These are phyloP conservation scores for Pyrgilauda ruficollis DNA, from an alignment of 2,113 vertebrate species.

Conservation along the genomic window DNA sequence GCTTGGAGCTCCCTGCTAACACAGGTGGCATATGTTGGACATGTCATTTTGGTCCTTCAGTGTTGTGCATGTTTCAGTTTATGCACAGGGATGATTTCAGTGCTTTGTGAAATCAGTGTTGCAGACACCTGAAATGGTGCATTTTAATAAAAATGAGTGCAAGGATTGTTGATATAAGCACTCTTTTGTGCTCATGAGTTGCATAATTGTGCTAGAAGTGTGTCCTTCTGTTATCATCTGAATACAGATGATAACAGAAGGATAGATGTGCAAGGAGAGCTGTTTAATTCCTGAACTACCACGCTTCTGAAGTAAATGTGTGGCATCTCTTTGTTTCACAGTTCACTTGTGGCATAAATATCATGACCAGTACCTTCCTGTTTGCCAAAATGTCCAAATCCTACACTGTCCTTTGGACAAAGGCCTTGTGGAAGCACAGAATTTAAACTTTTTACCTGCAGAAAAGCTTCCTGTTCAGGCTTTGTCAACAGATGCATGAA, in stretches of 20 bases:
- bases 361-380: fast-evolving
- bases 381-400: background rate
- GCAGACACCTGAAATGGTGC: background rate
- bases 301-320: background rate
- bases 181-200: background rate
- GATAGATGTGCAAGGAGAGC: background rate
- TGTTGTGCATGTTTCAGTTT: background rate
- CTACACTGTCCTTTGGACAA: background rate
- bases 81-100: background rate
- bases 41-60: background rate
- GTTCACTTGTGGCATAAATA: background rate
- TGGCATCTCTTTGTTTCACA: background rate
- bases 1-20: background rate
- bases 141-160: background rate
- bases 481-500: conserved; percentile 28
- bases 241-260: background rate
- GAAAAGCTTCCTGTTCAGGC: conserved; percentile 6
- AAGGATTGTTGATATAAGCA: background rate
- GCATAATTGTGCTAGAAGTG: background rate
- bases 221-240: no score
- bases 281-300: background rate
- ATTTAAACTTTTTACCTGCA: conserved; percentile 26
- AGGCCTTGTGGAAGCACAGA: background rate
- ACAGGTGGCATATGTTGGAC: background rate
- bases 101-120: background rate